Evolutionary conservation across 2,113 vertebrate genomes (phyloP).

Genomic region (Dicentrarchus labrax): DNA sequence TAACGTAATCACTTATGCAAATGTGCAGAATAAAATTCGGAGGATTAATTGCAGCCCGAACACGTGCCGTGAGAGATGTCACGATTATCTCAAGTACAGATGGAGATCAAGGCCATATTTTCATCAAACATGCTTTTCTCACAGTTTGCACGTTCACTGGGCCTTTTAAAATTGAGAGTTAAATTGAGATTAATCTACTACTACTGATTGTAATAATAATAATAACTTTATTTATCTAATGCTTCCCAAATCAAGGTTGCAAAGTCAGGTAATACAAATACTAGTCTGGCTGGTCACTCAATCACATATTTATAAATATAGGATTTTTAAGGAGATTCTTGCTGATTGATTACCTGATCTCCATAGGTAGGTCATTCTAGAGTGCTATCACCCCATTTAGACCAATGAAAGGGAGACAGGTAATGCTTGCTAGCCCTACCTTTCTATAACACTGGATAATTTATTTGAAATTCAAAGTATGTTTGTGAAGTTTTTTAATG

Average conservation of each 20-base stretch:
- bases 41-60: slow-evolving; percentile 62
- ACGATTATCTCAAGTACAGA: slow-evolving; percentile 55
- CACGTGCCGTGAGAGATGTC: slow-evolving; percentile 63
- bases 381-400: too few species aligned
- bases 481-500: too few species aligned
- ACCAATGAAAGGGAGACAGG: not conserved
- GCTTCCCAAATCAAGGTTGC: not conserved
- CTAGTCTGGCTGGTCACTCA: not conserved
- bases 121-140: slow-evolving; percentile 13
- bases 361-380: not conserved
- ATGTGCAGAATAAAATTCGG: slow-evolving; percentile 60
- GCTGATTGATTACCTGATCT: too few species aligned
- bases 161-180: not conserved
- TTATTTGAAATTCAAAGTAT: too few species aligned
- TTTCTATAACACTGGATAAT: not conserved
- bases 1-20: slow-evolving; percentile 76
- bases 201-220: not conserved
- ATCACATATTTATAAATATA: not conserved
- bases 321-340: not conserved
- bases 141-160: not conserved
- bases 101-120: slow-evolving; percentile 50
- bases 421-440: not conserved
- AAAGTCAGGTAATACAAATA: not conserved
- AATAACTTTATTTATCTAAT: not conserved
- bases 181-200: not conserved